Base-by-base conservation (phyloP, 1,140 invertebrate genomes). In the Heliothis virescens region DNA sequence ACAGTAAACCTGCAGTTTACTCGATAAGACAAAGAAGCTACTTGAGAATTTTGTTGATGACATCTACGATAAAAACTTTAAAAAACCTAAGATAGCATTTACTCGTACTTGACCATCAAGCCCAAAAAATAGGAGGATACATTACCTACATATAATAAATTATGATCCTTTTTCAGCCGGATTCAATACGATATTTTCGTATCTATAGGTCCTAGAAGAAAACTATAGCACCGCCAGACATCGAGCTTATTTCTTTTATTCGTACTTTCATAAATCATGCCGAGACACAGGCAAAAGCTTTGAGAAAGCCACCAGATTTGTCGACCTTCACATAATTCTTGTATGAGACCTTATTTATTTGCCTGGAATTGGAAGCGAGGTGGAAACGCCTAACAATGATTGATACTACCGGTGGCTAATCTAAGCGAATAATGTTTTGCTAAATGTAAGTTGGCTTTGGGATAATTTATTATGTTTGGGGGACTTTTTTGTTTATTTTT, bases 341-440 rank as follows among this genome's bases (percentile, higher is more conserved):
- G 16, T 67, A 21, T 67, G 41, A 67, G 16, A 48, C 41, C 63
- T 67, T 67, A 67, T 67, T 67, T 67, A 67, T 67, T 48, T 18
- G 41, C n/a, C 41, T 48, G 41, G 16, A 16, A 26, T 15, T 13
- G 63, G 63, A 67, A 67, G 18, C n/a, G 41, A 41, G n/a, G 16
- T 57, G n/a, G 55, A 57, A 57, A 9, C n/a, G 55, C 16, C 11
- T 41, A 41, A 7, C 34, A 41, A 67, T 67, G 63, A 67, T 67
- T 48, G 41, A 67, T 67, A 48, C 47, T 41, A 41, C 41, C 57
- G 21, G 55, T 29, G 57, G 34, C 34, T 41, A 41, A 41, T 41
- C 34, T 41, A 7, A 41, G 34, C 34, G 34, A 41, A 41, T 41
- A 41, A 41, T 41, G 34, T 41, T 41, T 41, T 1, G 57, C 57